Conservation (phyloP, 2,113 vertebrate genomes). For the Arvicanthis niloticus region DNA sequence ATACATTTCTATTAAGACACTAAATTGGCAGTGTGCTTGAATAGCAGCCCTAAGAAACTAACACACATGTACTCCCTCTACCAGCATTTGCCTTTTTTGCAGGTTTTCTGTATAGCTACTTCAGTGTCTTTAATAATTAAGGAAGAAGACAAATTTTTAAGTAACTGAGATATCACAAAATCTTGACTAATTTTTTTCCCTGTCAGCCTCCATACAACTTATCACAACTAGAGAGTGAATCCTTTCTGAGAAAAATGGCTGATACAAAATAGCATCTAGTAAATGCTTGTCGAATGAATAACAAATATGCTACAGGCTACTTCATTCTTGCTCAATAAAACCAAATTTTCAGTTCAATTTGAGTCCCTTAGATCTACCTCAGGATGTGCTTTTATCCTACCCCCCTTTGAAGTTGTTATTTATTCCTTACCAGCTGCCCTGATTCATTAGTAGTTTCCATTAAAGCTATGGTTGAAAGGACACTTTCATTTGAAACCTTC, state of each 20-base stretch:
- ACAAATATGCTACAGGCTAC: fast-evolving
- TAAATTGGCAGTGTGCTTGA: not conserved
- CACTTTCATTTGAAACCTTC: slow-evolving; percentile 60
- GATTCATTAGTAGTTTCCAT: slow-evolving; percentile 63
- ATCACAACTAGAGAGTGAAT: not conserved
- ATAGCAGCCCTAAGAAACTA: not conserved
- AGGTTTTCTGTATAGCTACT: not conserved
- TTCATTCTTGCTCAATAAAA: not conserved
- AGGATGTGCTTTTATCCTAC: not conserved
- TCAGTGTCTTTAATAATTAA: not conserved
- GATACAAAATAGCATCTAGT: not conserved
- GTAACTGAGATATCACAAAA: not conserved
- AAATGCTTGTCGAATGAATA: not conserved
- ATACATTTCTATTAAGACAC: not conserved
- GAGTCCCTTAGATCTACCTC: not conserved
- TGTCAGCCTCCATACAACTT: not conserved
- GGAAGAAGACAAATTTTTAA: not conserved
- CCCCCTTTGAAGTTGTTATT: slow-evolving; percentile 14
- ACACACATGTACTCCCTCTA: not conserved
- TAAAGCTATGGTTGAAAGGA: slow-evolving; percentile 60
- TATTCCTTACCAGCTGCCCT: slow-evolving; percentile 44
- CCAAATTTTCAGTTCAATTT: not conserved
- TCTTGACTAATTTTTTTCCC: not conserved
- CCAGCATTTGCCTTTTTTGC: not conserved
- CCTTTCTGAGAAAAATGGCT: not conserved